phyloP scores from a whole-genome alignment of 2,797 vertebrate species.

The Gallinago solitaria region DNA sequence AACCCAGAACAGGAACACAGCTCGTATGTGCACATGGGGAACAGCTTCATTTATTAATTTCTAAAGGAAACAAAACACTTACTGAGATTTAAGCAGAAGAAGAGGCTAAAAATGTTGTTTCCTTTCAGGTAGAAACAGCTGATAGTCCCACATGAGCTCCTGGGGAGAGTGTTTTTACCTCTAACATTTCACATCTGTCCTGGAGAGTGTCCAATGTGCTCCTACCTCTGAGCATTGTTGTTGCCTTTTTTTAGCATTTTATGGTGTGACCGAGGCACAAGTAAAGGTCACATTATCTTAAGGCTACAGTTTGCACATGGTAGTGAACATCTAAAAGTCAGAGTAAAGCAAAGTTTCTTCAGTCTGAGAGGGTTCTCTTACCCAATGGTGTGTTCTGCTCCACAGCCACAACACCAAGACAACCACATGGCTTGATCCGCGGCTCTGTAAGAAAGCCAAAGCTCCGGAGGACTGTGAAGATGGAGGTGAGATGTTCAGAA shows the following conservation, averaged over 20 bases:
- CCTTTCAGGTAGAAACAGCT: neutral
- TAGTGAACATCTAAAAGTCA: neutral
- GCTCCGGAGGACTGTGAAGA: conserved; percentile 97
- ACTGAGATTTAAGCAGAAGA: neutral
- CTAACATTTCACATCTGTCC: neutral
- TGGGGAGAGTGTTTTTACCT: neutral
- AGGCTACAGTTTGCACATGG: neutral
- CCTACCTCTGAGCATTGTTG: neutral
- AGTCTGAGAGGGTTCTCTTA: neutral
- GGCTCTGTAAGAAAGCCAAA: conserved; percentile 96
- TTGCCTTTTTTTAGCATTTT: neutral
- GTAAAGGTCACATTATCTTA: neutral
- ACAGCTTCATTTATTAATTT: neutral
- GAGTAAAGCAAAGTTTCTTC: neutral
- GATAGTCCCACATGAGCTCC: neutral
- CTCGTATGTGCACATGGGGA: neutral
- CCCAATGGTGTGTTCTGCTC: conserved; percentile 54
- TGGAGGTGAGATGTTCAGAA: conserved; percentile 86
- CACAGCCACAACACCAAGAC: conserved; percentile 97
- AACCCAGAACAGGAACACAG: neutral
- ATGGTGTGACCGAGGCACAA: neutral
- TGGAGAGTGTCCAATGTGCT: neutral
- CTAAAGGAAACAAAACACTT: neutral
- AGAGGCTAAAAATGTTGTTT: neutral
- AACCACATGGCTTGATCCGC: conserved; percentile 97